Conservation (phyloP, 2,888 invertebrate genomes). For the Capitulum mitella region DNA sequence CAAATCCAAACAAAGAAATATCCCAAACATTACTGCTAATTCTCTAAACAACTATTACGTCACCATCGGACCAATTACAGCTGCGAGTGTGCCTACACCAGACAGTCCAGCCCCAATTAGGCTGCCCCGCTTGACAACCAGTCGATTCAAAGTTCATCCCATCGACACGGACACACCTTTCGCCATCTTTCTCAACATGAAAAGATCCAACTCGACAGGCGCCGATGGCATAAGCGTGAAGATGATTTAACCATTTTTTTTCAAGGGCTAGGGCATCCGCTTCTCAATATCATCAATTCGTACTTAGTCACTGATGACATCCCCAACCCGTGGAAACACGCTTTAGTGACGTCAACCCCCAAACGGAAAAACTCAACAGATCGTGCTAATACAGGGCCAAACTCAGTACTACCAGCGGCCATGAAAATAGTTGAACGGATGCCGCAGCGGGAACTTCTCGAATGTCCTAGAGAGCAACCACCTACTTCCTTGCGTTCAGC, state of each 20-base stretch:
- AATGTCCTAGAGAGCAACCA: too few species aligned
- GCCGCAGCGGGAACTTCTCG: too few species aligned
- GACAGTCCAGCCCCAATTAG: background rate
- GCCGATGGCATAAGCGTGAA: background rate
- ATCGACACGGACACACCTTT: background rate
- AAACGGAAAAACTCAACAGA: too few species aligned
- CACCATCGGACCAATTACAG: background rate
- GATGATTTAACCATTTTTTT: background rate
- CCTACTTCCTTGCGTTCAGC: too few species aligned
- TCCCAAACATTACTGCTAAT: background rate
- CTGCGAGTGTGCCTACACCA: background rate
- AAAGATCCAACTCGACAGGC: background rate
- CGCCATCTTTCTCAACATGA: background rate
- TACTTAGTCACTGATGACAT: too few species aligned
- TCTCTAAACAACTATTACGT: background rate
- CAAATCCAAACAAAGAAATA: background rate
- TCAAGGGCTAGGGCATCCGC: too few species aligned
- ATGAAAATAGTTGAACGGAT: too few species aligned
- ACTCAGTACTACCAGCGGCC: too few species aligned
- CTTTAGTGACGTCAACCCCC: too few species aligned
- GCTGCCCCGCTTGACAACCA: background rate
- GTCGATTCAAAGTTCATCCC: background rate
- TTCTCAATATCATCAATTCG: too few species aligned
- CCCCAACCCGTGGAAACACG: too few species aligned
- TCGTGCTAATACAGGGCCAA: too few species aligned